Percentiles rank a stretch among this genome's conserved stretches.
Conservation (phyloP, 2,888 invertebrate genomes). For the Lapara coniferarum region DNA sequence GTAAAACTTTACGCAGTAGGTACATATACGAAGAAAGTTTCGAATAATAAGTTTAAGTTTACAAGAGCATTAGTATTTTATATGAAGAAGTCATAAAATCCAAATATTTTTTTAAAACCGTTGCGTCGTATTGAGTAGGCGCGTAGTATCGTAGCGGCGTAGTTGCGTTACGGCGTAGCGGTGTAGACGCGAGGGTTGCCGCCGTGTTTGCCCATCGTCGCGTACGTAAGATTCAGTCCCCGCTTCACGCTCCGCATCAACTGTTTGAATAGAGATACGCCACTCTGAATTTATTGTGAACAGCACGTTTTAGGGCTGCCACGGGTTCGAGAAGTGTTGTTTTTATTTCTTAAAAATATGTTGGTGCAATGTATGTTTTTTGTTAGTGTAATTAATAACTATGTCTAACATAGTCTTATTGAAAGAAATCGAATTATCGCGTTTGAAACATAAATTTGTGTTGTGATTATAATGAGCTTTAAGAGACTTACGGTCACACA, state of each 20-base stretch:
- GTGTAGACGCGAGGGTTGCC: slow-evolving; percentile 41
- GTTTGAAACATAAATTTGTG: too few relatives aligned
- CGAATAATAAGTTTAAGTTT: too few relatives aligned
- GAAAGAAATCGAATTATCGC: too few relatives aligned
- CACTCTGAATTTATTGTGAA: slow-evolving; percentile 78
- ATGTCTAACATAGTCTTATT: too few relatives aligned
- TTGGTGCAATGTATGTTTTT: too few relatives aligned
- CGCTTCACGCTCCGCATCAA: slow-evolving; percentile 74
- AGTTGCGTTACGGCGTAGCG: slow-evolving; percentile 14
- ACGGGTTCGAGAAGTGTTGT: slow-evolving; percentile 1
- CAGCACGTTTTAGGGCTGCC: slow-evolving; percentile 42
- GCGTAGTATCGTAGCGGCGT: slow-evolving; percentile 20
- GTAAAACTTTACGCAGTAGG: too few relatives aligned
- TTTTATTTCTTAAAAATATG: neutral
- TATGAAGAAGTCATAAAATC: slow-evolving; percentile 8
- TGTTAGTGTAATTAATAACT: too few relatives aligned
- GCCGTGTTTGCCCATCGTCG: slow-evolving; percentile 72
- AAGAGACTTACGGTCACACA: too few relatives aligned
- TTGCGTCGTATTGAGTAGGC: slow-evolving; percentile 7
- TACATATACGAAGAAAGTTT: too few relatives aligned
- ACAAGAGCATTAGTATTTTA: slow-evolving; percentile 1
- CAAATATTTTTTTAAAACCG: slow-evolving; percentile 9
- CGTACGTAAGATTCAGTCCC: slow-evolving; percentile 70
- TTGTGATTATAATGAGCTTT: too few relatives aligned
- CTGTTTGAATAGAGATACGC: slow-evolving; percentile 82